Evolutionary conservation across 2,888 invertebrate species (phyloP).

Genomic region (Timema podura): DNA sequence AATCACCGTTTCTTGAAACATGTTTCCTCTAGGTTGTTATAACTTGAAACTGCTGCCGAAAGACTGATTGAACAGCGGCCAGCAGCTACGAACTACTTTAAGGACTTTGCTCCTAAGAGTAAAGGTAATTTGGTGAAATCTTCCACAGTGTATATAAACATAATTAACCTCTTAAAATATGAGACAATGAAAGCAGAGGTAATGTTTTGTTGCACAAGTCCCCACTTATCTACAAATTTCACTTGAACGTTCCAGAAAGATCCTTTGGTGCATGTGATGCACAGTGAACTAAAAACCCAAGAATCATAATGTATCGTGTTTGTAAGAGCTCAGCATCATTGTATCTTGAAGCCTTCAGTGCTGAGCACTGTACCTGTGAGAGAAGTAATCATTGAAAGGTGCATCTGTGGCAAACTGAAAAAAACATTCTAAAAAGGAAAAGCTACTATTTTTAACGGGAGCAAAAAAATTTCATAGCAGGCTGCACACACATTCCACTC

Average conservation of each 20-base stretch:
- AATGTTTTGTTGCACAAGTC: constrained; percentile 13
- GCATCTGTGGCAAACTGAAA: too few species aligned
- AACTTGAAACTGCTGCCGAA: background rate
- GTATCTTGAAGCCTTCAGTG: background rate
- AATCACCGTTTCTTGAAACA: background rate
- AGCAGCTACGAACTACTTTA: background rate
- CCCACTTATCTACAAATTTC: background rate
- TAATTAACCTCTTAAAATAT: background rate
- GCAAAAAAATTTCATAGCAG: too few species aligned
- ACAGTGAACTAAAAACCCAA: background rate
- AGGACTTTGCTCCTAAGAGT: background rate
- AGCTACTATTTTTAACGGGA: too few species aligned
- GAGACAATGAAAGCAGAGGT: constrained; percentile 5
- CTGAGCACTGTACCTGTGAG: too few species aligned
- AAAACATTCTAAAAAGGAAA: too few species aligned
- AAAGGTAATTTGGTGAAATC: background rate
- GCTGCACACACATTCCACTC: too few species aligned
- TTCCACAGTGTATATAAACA: background rate
- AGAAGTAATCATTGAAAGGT: too few species aligned
- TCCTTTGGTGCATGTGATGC: background rate
- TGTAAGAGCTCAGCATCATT: constrained; percentile 8
- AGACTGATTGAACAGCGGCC: background rate
- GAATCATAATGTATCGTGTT: constrained; percentile 23
- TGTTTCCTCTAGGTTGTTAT: background rate
- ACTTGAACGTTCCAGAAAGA: background rate